Conservation (phyloP, 2,113 vertebrate genomes). For the Podocnemis expansa region DNA sequence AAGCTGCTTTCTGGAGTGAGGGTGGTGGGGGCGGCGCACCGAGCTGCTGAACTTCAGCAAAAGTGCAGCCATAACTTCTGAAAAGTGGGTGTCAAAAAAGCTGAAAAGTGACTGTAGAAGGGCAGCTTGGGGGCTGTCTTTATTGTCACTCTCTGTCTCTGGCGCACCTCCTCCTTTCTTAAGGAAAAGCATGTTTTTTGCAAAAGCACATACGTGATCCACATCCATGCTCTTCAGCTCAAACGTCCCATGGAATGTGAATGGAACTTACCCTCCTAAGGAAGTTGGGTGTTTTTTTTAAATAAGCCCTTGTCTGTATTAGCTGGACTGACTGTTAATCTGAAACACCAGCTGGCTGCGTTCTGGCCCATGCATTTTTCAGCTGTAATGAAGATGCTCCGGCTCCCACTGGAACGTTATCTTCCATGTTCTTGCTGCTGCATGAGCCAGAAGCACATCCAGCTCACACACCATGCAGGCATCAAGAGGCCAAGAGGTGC, state of each 20-base stretch:
- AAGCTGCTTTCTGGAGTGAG: background rate
- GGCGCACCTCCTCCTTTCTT: too few relatives aligned
- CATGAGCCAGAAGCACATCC: background rate
- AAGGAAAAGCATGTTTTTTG: too few relatives aligned
- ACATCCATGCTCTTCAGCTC: background rate
- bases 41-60: background rate
- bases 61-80: fast-evolving
- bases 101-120: fast-evolving
- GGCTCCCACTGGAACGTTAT: too few relatives aligned
- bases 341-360: background rate
- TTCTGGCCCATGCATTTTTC: too few relatives aligned
- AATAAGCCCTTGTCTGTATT: background rate
- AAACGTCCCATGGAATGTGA: fast-evolving
- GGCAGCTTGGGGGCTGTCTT: fast-evolving
- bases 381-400: too few relatives aligned
- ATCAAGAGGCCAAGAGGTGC: too few relatives aligned
- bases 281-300: background rate
- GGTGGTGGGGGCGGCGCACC: background rate
- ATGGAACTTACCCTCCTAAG: background rate
- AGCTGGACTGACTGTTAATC: background rate
- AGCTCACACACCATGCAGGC: too few relatives aligned
- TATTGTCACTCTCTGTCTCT: background rate
- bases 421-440: background rate
- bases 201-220: background rate
- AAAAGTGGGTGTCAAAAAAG: too few relatives aligned